Evolutionary conservation across 2,797 vertebrate genomes (phyloP).

Genomic region (Danionella dracula): DNA sequence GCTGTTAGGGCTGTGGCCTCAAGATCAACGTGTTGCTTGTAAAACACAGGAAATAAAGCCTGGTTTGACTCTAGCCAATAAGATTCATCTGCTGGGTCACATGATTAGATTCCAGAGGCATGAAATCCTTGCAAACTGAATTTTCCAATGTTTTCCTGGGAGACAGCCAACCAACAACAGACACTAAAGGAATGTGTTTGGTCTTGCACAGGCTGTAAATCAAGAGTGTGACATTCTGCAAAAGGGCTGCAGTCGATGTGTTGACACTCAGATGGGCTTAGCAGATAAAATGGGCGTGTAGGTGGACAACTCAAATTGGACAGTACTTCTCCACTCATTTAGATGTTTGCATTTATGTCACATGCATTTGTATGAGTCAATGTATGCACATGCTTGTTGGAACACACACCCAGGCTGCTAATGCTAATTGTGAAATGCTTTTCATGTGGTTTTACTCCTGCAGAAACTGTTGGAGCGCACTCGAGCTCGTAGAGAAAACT

Average conservation of each 20-base stretch:
- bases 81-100: constrained; percentile 37
- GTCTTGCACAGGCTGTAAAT: constrained; percentile 50
- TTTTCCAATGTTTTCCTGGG: constrained; percentile 53
- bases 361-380: not conserved
- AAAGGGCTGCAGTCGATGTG: constrained; percentile 7
- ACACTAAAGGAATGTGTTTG: constrained; percentile 60
- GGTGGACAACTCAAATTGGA: not conserved
- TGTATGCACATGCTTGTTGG: not conserved
- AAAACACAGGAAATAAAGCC: not conserved
- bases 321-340: not conserved
- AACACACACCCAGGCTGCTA: no score
- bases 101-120: constrained; percentile 59
- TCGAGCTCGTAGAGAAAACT: constrained; percentile 89
- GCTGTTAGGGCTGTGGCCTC: constrained; percentile 16
- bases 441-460: not conserved
- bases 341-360: not conserved
- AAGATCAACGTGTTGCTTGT: not conserved
- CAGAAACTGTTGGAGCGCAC: constrained; percentile 96
- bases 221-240: constrained; percentile 28
- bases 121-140: constrained; percentile 58
- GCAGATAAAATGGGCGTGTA: not conserved
- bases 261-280: not conserved
- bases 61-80: constrained; percentile 26
- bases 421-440: not conserved
- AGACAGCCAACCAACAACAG: constrained; percentile 22